These are phyloP conservation scores for Silvanus unidentatus DNA, from an alignment of 2,888 invertebrate species.

Conservation along the genomic window DNA sequence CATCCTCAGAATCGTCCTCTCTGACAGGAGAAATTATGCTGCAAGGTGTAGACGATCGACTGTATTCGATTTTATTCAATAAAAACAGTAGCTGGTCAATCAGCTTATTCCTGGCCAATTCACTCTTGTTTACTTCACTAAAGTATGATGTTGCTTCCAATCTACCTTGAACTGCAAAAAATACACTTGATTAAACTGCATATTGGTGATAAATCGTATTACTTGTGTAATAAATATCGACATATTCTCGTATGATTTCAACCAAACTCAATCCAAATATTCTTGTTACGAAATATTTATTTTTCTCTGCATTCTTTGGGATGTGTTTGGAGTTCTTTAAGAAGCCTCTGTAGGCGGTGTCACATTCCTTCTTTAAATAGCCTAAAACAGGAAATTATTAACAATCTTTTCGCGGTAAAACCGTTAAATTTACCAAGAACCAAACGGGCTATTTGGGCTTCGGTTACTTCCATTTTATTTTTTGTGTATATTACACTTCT, in stretches of 20 bases:
- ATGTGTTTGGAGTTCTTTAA: slow-evolving; percentile 34
- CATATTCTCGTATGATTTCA: slow-evolving; percentile 41
- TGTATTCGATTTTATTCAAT: slow-evolving; percentile 24
- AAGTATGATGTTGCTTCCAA: slow-evolving; percentile 39
- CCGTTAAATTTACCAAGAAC: slow-evolving; percentile 16
- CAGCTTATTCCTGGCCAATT: slow-evolving; percentile 24
- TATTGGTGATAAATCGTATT: background rate
- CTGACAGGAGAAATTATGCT: slow-evolving; percentile 29
- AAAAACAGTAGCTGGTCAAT: slow-evolving; percentile 36
- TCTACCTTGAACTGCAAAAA: slow-evolving; percentile 37
- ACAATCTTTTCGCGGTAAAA: slow-evolving; percentile 16
- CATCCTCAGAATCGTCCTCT: slow-evolving; percentile 5
- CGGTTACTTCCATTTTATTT: slow-evolving; percentile 14
- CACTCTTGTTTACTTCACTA: slow-evolving; percentile 22
- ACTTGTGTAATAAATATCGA: slow-evolving; percentile 30
- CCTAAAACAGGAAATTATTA: slow-evolving; percentile 33
- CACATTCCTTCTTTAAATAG: slow-evolving; percentile 39
- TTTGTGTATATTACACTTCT: no score
- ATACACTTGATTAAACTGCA: slow-evolving; percentile 1
- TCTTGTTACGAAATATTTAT: slow-evolving; percentile 37
- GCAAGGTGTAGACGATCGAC: slow-evolving; percentile 27
- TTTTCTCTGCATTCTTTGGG: slow-evolving; percentile 23
- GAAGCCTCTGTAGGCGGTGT: slow-evolving; percentile 35
- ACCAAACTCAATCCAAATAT: slow-evolving; percentile 37
- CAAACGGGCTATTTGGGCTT: slow-evolving; percentile 17